Percentiles rank a stretch among this genome's conserved stretches.
Conservation (phyloP, 2,113 vertebrate species). For the Mus pahari region DNA sequence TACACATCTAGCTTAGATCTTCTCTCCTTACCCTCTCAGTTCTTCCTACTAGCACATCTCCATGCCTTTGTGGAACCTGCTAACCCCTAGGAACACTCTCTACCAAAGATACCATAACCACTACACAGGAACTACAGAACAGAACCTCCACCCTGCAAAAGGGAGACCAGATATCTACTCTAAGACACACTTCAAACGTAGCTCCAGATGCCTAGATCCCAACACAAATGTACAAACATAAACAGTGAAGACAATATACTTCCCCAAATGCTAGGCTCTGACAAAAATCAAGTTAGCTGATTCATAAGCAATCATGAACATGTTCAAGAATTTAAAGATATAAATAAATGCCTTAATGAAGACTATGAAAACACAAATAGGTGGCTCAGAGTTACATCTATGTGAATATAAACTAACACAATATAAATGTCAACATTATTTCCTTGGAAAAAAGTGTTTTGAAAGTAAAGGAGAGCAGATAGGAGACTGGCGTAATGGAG, state of each 20-base stretch:
- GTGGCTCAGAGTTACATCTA: conserved; percentile 6
- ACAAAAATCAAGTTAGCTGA: not conserved
- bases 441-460: not conserved
- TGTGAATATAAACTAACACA: not conserved
- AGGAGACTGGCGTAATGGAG: not conserved
- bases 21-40: not conserved
- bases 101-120: not conserved
- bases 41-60: not conserved
- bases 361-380: not conserved
- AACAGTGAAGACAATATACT: not conserved
- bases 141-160: not conserved
- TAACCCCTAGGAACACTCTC: not conserved
- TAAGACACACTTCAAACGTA: not conserved
- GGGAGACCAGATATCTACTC: not conserved
- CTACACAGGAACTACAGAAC: not conserved
- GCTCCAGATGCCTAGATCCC: not conserved
- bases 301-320: not conserved
- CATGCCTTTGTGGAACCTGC: not conserved
- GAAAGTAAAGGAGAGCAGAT: not conserved
- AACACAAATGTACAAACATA: not conserved
- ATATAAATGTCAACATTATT: conserved; percentile 1
- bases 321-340: not conserved
- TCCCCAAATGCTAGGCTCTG: not conserved
- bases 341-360: not conserved
- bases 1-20: not conserved